A percentile compares a stretch with the other conserved stretches of the same genome.
These are phyloP conservation scores for Mastomys coucha DNA, from an alignment of 2,113 vertebrate genomes.

Conservation along the genomic window DNA sequence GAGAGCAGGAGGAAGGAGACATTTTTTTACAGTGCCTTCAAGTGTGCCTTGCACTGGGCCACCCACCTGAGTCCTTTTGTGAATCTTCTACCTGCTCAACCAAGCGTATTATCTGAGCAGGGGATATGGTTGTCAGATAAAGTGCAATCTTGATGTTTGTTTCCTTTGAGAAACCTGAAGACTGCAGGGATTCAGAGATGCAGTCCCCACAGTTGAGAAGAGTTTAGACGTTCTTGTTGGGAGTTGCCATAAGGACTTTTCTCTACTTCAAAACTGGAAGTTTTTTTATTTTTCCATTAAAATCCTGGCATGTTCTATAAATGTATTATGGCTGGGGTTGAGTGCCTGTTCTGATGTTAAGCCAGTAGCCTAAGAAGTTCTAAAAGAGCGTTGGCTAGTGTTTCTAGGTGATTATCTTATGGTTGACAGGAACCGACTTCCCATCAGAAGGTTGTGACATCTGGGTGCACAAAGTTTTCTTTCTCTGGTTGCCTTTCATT, in stretches of 20 bases:
- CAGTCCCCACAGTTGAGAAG: background rate
- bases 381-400: conserved; percentile 21
- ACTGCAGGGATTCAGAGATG: background rate
- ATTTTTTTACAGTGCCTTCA: conserved; percentile 49
- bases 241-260: conserved; percentile 23
- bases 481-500: background rate
- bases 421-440: background rate
- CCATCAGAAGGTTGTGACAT: background rate
- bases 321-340: background rate
- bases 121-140: background rate
- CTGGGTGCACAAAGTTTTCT: background rate
- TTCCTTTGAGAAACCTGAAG: conserved; percentile 47
- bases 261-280: conserved; percentile 11
- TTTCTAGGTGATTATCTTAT: conserved; percentile 21
- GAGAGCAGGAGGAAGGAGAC: conserved; percentile 35
- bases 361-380: background rate
- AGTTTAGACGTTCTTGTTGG: conserved; percentile 42
- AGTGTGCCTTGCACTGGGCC: background rate
- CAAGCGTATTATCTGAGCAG: conserved; percentile 16
- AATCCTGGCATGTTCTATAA: background rate
- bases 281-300: background rate
- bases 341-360: background rate
- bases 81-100: background rate
- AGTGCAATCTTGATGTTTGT: conserved; percentile 27
- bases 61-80: background rate